Evolutionary conservation across 2,113 vertebrate genomes (phyloP), one percentile per base, ranked within the genome.

Genomic region (Ardeotis arabs): DNA sequence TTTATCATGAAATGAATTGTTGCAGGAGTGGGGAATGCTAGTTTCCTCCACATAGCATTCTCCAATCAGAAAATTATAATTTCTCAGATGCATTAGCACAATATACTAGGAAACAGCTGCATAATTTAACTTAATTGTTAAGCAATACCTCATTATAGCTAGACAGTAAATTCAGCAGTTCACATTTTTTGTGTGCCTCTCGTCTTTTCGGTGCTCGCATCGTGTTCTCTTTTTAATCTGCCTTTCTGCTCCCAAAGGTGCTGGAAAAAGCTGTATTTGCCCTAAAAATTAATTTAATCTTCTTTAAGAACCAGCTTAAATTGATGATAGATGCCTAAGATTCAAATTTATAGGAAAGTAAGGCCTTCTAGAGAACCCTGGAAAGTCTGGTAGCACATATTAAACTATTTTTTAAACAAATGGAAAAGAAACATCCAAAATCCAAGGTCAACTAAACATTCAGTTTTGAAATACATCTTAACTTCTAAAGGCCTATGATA

Each of bases 81-180:
- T 97, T 80, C 62, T 92, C 96, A 96, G 81, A 85, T 93, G 88
- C 89, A 96, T 97, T 97, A 97, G 84, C 90, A 96, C 91, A 96
- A 95, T 91, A 89, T 82, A 96, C 76, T 91, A 96, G 96, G 95
- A 97, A 97, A 97, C 96, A 98, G 95, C 96, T 98, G 97, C 94
- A 96, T 98, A 98, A 98, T 98, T 98, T 98, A 98, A 96, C 93
- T 96, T 98, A 98, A 98, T 97, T 96, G 95, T 97, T 93, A 92
- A 92, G 93, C 95, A 96, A 95, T 97, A 96, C 90, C 95, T 97
- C 96, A 97, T 97, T 96, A 97, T 75, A 96, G 90, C 81, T 81
- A 94, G 59, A 95, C 45, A 95, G 96, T 92, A 90, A 96, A 97
- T 97, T 97, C 95, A 97, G 94, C 88, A 91, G 80, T 95, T 97